Evolutionary conservation across 1,140 invertebrate genomes (phyloP).

Genomic region (Thereuonema tuberculata): DNA sequence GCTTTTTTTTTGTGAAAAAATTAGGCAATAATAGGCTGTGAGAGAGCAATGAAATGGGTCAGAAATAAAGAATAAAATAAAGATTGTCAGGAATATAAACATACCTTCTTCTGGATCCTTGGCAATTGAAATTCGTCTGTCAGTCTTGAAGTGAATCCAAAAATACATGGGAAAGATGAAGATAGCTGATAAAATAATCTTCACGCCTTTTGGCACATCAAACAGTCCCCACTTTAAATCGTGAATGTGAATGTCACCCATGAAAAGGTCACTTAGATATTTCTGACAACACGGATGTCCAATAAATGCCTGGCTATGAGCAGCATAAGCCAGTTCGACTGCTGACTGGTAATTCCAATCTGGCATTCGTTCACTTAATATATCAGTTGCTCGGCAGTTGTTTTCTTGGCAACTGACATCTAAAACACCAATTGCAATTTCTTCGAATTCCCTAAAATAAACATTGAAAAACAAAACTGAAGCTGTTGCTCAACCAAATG

Average conservation of each 20-base stretch:
- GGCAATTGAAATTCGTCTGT: neutral
- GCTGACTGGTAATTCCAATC: slow-evolving; percentile 31
- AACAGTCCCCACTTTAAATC: slow-evolving; percentile 29
- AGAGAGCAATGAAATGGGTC: too few relatives aligned
- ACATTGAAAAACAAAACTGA: neutral
- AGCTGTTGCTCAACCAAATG: neutral
- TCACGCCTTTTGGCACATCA: slow-evolving; percentile 28
- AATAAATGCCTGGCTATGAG: slow-evolving; percentile 25
- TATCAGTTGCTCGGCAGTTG: slow-evolving; percentile 27
- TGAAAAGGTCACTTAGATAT: slow-evolving; percentile 31
- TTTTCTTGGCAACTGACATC: slow-evolving; percentile 29
- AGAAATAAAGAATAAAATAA: too few relatives aligned
- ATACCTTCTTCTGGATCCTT: neutral
- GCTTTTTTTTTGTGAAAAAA: too few relatives aligned
- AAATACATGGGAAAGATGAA: slow-evolving; percentile 35
- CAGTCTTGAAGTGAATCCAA: slow-evolving; percentile 29
- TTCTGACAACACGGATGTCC: slow-evolving; percentile 36
- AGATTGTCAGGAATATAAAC: too few relatives aligned
- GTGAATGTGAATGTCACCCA: slow-evolving; percentile 29
- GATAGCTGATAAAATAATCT: slow-evolving; percentile 31
- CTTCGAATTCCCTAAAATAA: slow-evolving; percentile 28
- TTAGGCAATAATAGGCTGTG: too few relatives aligned
- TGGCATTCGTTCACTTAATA: slow-evolving; percentile 27
- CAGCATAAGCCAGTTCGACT: slow-evolving; percentile 22
- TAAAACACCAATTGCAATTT: slow-evolving; percentile 32